Evolutionary conservation across 2,113 vertebrate genomes (phyloP).

Genomic region (Dunckerocampus dactyliophorus): DNA sequence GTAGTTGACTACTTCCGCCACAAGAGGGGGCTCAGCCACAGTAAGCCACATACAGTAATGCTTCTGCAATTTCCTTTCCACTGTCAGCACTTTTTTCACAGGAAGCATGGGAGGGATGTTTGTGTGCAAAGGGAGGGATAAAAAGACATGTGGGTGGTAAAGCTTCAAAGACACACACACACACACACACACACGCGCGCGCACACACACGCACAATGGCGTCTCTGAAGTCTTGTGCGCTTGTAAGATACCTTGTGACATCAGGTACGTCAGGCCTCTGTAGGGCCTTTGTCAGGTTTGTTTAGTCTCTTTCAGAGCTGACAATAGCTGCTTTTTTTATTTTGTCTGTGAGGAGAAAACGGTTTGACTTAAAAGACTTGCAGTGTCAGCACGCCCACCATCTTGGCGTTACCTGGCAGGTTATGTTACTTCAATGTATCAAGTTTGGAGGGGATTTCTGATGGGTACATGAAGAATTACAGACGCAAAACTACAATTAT

Average conservation of each 20-base stretch:
- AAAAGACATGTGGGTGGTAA: slow-evolving; percentile 23
- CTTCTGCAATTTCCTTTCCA: slow-evolving; percentile 34
- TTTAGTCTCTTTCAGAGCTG: slow-evolving; percentile 44
- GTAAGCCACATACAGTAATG: slow-evolving; percentile 8
- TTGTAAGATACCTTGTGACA: slow-evolving; percentile 34
- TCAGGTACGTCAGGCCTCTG: slow-evolving; percentile 30
- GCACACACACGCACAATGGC: slow-evolving; percentile 1
- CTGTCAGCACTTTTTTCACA: slow-evolving; percentile 55
- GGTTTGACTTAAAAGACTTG: slow-evolving; percentile 55
- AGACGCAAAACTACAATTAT: slow-evolving; percentile 18
- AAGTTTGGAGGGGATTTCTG: slow-evolving; percentile 40
- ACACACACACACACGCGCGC: not conserved
- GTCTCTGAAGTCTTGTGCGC: not conserved
- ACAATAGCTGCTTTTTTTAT: slow-evolving; percentile 58
- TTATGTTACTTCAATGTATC: slow-evolving; percentile 48
- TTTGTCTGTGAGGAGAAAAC: slow-evolving; percentile 51
- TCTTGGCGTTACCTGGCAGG: slow-evolving; percentile 49
- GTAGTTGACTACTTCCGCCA: slow-evolving; percentile 12
- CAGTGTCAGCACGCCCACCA: slow-evolving; percentile 43
- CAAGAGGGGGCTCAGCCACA: slow-evolving; percentile 62
- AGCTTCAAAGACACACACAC: slow-evolving; percentile 8
- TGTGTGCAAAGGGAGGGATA: slow-evolving; percentile 18
- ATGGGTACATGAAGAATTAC: slow-evolving; percentile 22
- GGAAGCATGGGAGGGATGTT: slow-evolving; percentile 30
- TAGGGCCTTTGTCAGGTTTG: slow-evolving; percentile 30